A percentile compares a stretch with the other conserved stretches of the same genome.
Conservation (phyloP, 2,888 invertebrate genomes). For the Pegoplata infirma region DNA sequence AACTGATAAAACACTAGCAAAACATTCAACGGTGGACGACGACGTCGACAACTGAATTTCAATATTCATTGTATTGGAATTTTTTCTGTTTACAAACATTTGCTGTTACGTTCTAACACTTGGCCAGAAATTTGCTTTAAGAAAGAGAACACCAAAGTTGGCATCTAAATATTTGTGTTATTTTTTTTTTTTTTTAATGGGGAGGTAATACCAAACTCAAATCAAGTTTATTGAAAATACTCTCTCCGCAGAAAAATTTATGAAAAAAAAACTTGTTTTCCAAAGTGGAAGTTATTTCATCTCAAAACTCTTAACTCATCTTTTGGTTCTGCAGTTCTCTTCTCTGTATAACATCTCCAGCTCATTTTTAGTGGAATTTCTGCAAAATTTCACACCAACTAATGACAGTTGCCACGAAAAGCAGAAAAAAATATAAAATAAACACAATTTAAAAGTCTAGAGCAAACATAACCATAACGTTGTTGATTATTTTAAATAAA, state of each 20-base stretch:
- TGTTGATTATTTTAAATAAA: slow-evolving; percentile 4
- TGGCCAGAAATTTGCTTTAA: slow-evolving; percentile 15
- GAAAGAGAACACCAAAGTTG: slow-evolving; percentile 47
- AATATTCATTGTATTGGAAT: slow-evolving; percentile 42
- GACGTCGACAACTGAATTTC: slow-evolving; percentile 30
- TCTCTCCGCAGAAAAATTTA: not conserved
- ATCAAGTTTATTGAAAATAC: not conserved
- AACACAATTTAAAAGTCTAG: slow-evolving; percentile 38
- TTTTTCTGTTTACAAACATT: too few species aligned
- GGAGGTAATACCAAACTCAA: slow-evolving; percentile 33
- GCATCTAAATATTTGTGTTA: not conserved
- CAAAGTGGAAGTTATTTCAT: slow-evolving; percentile 14
- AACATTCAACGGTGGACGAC: slow-evolving; percentile 41
- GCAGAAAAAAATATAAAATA: slow-evolving; percentile 18
- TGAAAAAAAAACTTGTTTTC: not conserved
- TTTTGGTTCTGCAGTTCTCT: slow-evolving; percentile 28
- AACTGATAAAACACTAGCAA: slow-evolving; percentile 51
- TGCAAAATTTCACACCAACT: slow-evolving; percentile 61
- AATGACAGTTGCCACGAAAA: slow-evolving; percentile 41
- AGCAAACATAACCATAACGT: slow-evolving; percentile 41
- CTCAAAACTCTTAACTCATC: slow-evolving; percentile 34
- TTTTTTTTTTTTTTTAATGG: too few species aligned
- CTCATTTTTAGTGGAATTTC: slow-evolving; percentile 52
- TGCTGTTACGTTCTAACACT: slow-evolving; percentile 57
- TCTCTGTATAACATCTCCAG: slow-evolving; percentile 22